phyloP scores from a whole-genome alignment of 2,888 invertebrate species.

The Folsomia manolachei region DNA sequence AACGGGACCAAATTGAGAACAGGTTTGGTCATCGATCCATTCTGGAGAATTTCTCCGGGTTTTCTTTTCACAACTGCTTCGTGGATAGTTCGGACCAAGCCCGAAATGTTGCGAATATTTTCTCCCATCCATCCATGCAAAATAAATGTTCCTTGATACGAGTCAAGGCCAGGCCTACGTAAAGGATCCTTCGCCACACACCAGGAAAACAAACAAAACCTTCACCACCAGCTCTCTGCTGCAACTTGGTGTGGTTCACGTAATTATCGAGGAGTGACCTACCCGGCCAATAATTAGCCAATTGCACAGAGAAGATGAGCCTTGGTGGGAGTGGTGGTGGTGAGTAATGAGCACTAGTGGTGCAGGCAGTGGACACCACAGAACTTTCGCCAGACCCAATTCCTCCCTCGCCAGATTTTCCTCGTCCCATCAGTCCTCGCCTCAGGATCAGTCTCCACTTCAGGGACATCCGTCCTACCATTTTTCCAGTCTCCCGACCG shows the following conservation, averaged over 20 bases:
- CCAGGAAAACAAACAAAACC: too few species aligned
- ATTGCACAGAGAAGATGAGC: background rate
- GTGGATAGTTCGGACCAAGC: background rate
- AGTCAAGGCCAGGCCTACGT: background rate
- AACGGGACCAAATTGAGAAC: too few species aligned
- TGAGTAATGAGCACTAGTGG: background rate
- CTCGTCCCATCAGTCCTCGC: background rate
- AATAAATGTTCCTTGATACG: background rate
- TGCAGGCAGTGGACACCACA: background rate
- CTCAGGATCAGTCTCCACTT: too few species aligned
- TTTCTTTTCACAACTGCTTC: too few species aligned
- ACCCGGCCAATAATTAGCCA: too few species aligned
- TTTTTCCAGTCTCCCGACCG: background rate
- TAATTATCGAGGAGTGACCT: too few species aligned
- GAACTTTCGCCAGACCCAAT: background rate
- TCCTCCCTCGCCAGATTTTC: background rate
- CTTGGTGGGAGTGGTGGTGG: background rate
- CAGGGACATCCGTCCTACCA: background rate
- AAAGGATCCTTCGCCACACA: background rate
- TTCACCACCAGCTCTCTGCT: too few species aligned
- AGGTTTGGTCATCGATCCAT: too few species aligned
- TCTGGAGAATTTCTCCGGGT: background rate
- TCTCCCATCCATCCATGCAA: background rate
- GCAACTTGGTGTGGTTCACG: background rate
- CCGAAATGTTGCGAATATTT: background rate